Conservation (phyloP, 2,113 vertebrate genomes). For the Macquaria ambigua region DNA sequence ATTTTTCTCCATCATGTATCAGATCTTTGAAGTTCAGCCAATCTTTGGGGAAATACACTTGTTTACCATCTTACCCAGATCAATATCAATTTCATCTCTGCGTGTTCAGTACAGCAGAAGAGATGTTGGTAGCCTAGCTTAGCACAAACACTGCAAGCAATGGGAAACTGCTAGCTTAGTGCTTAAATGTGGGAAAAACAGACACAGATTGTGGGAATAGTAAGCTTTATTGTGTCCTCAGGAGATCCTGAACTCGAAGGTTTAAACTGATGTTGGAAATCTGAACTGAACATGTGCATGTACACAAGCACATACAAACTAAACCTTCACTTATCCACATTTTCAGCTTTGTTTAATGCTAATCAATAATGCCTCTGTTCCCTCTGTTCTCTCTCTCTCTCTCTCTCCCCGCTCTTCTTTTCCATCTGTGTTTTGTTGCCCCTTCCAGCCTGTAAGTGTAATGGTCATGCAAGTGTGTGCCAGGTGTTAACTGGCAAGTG, state of each 20-base stretch:
- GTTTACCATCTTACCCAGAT: constrained; percentile 57
- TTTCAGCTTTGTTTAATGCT: constrained; percentile 1
- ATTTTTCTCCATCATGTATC: constrained; percentile 45
- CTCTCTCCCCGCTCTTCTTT: not conserved
- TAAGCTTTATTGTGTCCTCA: constrained; percentile 10
- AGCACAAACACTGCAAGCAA: constrained; percentile 24
- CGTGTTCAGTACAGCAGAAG: constrained; percentile 31
- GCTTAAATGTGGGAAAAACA: not conserved
- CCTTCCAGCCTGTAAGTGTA: constrained; percentile 92
- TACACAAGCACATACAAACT: not conserved
- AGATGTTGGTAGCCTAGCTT: constrained; percentile 38
- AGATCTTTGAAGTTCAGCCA: constrained; percentile 60
- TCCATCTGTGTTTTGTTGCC: constrained; percentile 38
- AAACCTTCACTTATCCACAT: not conserved
- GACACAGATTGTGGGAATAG: constrained; percentile 3
- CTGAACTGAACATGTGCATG: not conserved
- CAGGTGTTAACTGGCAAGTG: constrained; percentile 98
- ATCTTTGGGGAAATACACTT: constrained; percentile 62
- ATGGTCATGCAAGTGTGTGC: constrained; percentile 94
- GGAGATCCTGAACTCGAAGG: constrained; percentile 18
- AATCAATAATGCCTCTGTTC: constrained; percentile 5
- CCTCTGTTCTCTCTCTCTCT: too few relatives aligned
- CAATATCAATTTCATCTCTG: constrained; percentile 60
- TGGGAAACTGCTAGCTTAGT: not conserved
- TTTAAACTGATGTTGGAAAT: not conserved